phyloP scores from a whole-genome alignment of 2,888 invertebrate genomes.

The Andrena bucephala region DNA sequence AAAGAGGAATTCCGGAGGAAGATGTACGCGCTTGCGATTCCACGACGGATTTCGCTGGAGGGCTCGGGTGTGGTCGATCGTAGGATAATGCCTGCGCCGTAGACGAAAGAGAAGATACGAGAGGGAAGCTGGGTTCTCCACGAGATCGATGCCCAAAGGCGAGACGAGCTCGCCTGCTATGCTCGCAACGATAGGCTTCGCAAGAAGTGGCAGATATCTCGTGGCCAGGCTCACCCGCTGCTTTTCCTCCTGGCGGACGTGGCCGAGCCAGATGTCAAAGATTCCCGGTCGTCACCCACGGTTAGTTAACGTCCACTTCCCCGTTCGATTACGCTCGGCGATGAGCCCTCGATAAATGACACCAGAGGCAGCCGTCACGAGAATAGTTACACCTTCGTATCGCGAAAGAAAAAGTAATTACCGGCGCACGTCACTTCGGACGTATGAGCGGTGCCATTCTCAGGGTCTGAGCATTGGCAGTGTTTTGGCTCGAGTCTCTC shows the following conservation, averaged over 20 bases:
- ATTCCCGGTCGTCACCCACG: constrained; percentile 36
- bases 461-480: background rate
- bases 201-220: constrained; percentile 43
- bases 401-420: constrained; percentile 38
- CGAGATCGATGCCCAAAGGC: constrained; percentile 77
- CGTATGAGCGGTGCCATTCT: background rate
- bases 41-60: constrained; percentile 69
- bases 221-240: constrained; percentile 9
- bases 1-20: constrained; percentile 68
- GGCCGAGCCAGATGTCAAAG: constrained; percentile 17
- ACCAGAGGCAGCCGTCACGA: background rate
- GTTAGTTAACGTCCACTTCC: background rate
- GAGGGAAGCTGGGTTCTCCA: constrained; percentile 66
- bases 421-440: background rate
- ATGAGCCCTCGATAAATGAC: background rate
- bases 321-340: background rate
- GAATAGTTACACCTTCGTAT: constrained; percentile 25
- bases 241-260: constrained; percentile 5
- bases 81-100: constrained; percentile 75
- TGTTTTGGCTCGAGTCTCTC: constrained; percentile 14
- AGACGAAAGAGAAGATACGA: constrained; percentile 66
- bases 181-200: constrained; percentile 30
- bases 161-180: constrained; percentile 65
- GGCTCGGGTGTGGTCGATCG: constrained; percentile 77
- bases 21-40: constrained; percentile 65